Evolutionary conservation across 2,888 invertebrate species (phyloP).

Genomic region (Drosophila gaucha): DNA sequence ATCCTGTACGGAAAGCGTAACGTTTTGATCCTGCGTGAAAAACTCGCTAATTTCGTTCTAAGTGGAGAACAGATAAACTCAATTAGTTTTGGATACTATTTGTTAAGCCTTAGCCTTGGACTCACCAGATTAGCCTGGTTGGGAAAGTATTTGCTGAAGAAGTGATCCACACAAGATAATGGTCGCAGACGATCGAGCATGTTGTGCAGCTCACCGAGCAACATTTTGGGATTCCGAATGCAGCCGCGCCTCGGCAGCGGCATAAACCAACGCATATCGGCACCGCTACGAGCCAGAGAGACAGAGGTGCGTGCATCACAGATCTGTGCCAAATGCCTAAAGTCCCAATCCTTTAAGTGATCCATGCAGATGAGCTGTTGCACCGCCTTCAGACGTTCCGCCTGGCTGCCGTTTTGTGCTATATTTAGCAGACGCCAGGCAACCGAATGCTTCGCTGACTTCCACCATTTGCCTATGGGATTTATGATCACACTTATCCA

Average conservation of each 20-base stretch:
- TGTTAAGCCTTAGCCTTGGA: not conserved
- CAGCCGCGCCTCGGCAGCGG: slow-evolving; percentile 87
- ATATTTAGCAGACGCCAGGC: slow-evolving; percentile 89
- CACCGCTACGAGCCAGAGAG: slow-evolving; percentile 90
- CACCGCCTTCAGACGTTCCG: slow-evolving; percentile 88
- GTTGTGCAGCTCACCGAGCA: slow-evolving; percentile 80
- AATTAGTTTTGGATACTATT: not conserved
- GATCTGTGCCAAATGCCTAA: slow-evolving; percentile 91
- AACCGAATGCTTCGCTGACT: slow-evolving; percentile 87
- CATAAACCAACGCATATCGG: slow-evolving; percentile 90
- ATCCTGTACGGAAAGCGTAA: slow-evolving; percentile 74
- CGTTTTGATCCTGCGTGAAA: slow-evolving; percentile 73
- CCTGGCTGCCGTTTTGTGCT: slow-evolving; percentile 88
- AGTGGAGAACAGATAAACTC: not conserved
- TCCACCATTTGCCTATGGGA: slow-evolving; percentile 86
- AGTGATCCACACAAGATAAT: slow-evolving; percentile 81
- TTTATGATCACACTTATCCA: slow-evolving; percentile 84
- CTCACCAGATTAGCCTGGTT: slow-evolving; percentile 77
- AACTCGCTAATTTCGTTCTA: slow-evolving; percentile 81
- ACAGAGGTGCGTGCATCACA: slow-evolving; percentile 91
- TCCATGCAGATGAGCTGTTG: slow-evolving; percentile 88
- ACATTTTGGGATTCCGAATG: slow-evolving; percentile 82
- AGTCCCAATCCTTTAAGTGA: slow-evolving; percentile 89
- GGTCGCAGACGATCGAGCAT: slow-evolving; percentile 79
- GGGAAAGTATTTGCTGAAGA: slow-evolving; percentile 83